These are phyloP conservation scores for Plectropomus leopardus DNA, from an alignment of 2,113 vertebrate species.

Conservation along the genomic window DNA sequence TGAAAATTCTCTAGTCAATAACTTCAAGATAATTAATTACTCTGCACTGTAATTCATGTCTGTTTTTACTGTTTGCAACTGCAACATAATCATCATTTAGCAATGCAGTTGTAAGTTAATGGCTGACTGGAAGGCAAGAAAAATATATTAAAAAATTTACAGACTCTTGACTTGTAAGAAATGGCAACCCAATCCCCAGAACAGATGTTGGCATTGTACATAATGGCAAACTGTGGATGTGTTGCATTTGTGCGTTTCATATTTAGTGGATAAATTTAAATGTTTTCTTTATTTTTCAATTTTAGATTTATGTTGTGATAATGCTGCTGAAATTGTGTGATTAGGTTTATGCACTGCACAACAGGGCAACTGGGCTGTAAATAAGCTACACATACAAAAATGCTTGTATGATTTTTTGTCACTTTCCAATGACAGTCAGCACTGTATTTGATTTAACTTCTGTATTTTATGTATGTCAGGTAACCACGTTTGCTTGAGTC, in stretches of 20 bases:
- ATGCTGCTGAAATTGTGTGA: too few relatives aligned
- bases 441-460: background rate
- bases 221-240: too few relatives aligned
- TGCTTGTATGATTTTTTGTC: too few relatives aligned
- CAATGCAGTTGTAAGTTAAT: background rate
- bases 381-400: too few relatives aligned
- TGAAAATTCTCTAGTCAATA: background rate
- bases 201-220: too few relatives aligned
- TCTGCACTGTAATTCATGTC: background rate
- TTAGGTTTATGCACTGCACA: too few relatives aligned
- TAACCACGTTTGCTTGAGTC: background rate
- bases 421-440: background rate
- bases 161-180: background rate
- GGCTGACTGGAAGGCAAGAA: background rate
- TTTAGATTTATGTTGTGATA: too few relatives aligned
- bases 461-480: too few relatives aligned
- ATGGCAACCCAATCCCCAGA: background rate
- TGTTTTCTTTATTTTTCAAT: too few relatives aligned
- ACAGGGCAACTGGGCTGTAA: too few relatives aligned
- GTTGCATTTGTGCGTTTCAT: too few relatives aligned
- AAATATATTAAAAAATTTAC: background rate
- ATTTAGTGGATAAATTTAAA: too few relatives aligned
- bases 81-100: background rate
- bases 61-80: background rate
- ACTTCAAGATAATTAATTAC: background rate